Evolutionary conservation across 2,113 vertebrate genomes (phyloP), one percentile per base, ranked within the genome.

Genomic region (Martes martes): DNA sequence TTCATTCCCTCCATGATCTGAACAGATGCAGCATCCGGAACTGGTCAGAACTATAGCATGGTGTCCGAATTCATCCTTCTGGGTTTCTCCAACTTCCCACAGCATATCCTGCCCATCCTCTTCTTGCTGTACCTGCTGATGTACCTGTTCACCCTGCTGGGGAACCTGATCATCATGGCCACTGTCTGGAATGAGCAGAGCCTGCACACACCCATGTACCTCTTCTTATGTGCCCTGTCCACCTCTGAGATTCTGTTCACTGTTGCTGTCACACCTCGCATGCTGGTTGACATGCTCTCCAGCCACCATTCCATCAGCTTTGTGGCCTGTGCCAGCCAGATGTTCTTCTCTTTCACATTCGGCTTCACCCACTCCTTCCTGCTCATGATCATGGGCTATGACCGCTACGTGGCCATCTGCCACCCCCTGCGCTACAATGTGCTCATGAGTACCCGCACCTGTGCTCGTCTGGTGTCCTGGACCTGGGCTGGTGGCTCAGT

Each of bases 201-300:
- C 45, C 91, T 95, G 55, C 97, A 97, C 88, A 96, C 76, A 0
- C 95, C 96, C 79, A 95, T 96, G 95, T 96, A 92, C 79, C 79
- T 96, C 79, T 97, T 96, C n/a, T 19, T 97, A 96, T 85, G 45
- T 65, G 73, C 39, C 11, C 24, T 76, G 73, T 76, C 73, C 24
- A 76, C 14, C 50, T 52, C 50, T 15, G 50, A 52, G 50, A 52
- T 52, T 52, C 50, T 52, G 50, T 52, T 52, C 50, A 52, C 50
- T 52, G 50, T 52, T 52, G 50, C 50, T 16, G 50, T 16, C 50
- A 52, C 50, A 52, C 50, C 50, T 52, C 50, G 50, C 14, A 52
- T 52, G 50, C 50, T 52, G 50, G 14, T 52, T 15, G 50, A 52
- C 50, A 52, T 52, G 50, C 50, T 52, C 50, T 52, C 50, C 50